Evolutionary conservation across 1,140 invertebrate species (phyloP).

Genomic region (Chironomus tepperi): DNA sequence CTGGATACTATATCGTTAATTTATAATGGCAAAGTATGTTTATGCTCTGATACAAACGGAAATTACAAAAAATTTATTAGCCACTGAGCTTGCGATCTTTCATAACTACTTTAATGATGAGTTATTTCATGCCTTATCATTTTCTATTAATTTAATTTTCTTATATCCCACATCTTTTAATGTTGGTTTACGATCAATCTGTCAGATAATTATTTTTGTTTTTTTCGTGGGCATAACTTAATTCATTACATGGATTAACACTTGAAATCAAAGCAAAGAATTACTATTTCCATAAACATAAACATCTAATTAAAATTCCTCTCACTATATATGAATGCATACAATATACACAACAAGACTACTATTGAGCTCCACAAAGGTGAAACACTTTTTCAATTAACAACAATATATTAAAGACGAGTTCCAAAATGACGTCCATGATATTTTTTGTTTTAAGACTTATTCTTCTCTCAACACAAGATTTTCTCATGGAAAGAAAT

Average conservation of each 20-base stretch:
- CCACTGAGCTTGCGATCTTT: no score
- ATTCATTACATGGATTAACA: no score
- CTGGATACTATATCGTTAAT: not conserved
- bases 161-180: not conserved
- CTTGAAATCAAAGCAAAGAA: no score
- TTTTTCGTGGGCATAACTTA: no score
- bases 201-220: not conserved
- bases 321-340: not conserved
- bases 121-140: not conserved
- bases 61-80: not conserved
- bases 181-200: not conserved
- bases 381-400: constrained; percentile 8
- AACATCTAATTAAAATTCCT: not conserved
- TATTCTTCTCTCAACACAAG: no score
- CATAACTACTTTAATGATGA: not conserved
- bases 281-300: not conserved
- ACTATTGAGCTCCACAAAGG: not conserved
- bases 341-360: not conserved
- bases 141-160: not conserved
- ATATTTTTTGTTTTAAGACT: no score
- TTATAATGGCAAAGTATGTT: not conserved
- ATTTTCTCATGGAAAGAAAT: no score
- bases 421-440: no score
- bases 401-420: no score
- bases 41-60: not conserved